These are phyloP conservation scores for Monochamus saltuarius DNA, from an alignment of 1,140 invertebrate genomes.

Conservation along the genomic window DNA sequence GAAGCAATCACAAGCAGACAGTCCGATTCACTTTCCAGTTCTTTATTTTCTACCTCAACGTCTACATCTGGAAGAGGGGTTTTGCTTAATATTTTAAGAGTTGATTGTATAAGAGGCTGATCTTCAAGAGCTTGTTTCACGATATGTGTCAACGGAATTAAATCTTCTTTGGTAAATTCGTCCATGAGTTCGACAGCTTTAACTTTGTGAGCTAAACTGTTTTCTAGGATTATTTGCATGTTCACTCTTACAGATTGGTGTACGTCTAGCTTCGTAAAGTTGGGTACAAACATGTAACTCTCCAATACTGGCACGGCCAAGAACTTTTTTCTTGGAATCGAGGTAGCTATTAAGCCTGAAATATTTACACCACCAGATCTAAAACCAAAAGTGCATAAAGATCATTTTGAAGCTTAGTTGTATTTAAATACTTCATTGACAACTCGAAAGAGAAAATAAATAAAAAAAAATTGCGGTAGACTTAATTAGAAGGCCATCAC, in stretches of 20 bases:
- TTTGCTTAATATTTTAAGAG: constrained; percentile 52
- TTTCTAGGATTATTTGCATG: constrained; percentile 78
- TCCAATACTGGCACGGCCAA: constrained; percentile 69
- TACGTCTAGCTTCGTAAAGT: constrained; percentile 53
- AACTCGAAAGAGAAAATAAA: too few relatives aligned
- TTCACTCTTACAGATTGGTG: constrained; percentile 55
- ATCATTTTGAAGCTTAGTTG: too few relatives aligned
- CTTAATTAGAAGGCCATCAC: too few relatives aligned
- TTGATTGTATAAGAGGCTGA: constrained; percentile 61
- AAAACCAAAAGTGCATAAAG: constrained; percentile 49
- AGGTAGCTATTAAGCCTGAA: constrained; percentile 74
- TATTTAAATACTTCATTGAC: too few relatives aligned
- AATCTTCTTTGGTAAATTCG: constrained; percentile 52
- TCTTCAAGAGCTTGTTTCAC: constrained; percentile 61
- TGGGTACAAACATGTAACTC: constrained; percentile 75
- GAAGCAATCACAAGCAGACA: constrained; percentile 59
- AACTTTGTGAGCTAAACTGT: constrained; percentile 66
- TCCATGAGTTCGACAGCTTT: constrained; percentile 70
- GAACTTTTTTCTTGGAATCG: constrained; percentile 69
- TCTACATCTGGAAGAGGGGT: constrained; percentile 51
- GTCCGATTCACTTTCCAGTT: constrained; percentile 59
- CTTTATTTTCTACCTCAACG: constrained; percentile 63
- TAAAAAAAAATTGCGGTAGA: too few relatives aligned
- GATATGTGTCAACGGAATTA: constrained; percentile 57
- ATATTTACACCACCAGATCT: constrained; percentile 82